Base-by-base conservation (phyloP, 2,113 vertebrate species). In the Gasterosteus nipponicus region DNA sequence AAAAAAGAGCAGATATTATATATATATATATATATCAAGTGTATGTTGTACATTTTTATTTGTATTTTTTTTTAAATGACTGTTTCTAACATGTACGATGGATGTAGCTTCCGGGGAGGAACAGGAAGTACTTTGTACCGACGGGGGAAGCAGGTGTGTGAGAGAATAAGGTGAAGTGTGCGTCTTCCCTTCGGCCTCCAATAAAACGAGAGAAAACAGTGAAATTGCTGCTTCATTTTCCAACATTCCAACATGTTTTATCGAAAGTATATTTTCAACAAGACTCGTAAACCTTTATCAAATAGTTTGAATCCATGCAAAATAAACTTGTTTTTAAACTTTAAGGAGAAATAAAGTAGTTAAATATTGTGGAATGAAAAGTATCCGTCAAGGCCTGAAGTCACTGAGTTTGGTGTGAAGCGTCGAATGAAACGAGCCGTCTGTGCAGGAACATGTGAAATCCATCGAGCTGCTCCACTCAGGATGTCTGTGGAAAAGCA, bases 41-140 rank as follows among this genome's bases (percentile, higher is more conserved):
- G 94, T 97, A 96, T 98, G 96, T 96, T 98, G 96, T 98, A 97
- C 95, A 98, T 97, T 96, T 97, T 96, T 93, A 91, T 93, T 96
- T 96, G 95, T 86, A 95, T 97, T 96, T 86, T 83, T 79, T 82
- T 91, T 86, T 77, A 42, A 90, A 91, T 86, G 87, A 87, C 86
- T 86, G 84, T 92, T 93, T 96, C 95, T 96, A 97, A 96, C 95
- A 95, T 96, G 95, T 97, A 96, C 94, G 94, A 96, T 95, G 95
- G 94, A 95, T 94, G 95, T 96, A 96, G 95, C 94, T 96, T 96
- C 95, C 47, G 49, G 92, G 95, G 89, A 89, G 86, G 86, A 89
- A 89, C 86, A 88, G 85, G 82, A 91, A 90, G 94, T 96, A 95
- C 95, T 93, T 86, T 97, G 96, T 96, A 96, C 77, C 92, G 94